These are phyloP conservation scores for Alviniconcha strummeri DNA, from an alignment of 2,888 invertebrate genomes.

Conservation along the genomic window DNA sequence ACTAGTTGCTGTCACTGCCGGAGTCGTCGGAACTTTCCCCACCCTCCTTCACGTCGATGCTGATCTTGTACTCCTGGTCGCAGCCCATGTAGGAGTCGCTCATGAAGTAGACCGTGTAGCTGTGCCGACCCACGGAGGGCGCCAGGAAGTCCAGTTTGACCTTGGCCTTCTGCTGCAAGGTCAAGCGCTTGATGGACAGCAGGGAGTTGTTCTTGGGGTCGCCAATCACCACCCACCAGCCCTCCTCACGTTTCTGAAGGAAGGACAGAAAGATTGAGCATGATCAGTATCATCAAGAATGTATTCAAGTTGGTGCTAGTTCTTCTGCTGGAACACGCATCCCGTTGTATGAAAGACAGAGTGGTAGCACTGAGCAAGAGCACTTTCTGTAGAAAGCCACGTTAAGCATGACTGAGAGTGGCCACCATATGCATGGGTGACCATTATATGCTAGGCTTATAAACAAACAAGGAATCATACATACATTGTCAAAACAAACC, in stretches of 20 bases:
- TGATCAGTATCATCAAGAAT: too few species aligned
- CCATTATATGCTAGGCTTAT: too few species aligned
- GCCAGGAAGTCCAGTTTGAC: conserved; percentile 94
- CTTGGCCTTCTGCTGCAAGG: conserved; percentile 93
- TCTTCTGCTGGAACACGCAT: too few species aligned
- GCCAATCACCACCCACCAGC: conserved; percentile 97
- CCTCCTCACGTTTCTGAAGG: conserved; percentile 78
- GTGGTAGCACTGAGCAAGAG: too few species aligned
- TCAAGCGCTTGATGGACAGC: conserved; percentile 96
- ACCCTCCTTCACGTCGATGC: conserved; percentile 70
- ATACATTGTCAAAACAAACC: too few species aligned
- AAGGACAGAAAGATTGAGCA: background rate
- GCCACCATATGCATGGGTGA: too few species aligned
- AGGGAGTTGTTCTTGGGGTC: conserved; percentile 95
- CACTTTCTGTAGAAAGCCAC: too few species aligned
- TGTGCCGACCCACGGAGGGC: conserved; percentile 88
- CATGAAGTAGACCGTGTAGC: conserved; percentile 98
- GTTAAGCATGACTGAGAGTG: too few species aligned
- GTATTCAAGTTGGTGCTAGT: too few species aligned
- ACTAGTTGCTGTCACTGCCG: conserved; percentile 54
- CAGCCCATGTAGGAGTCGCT: conserved; percentile 99
- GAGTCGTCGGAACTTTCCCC: conserved; percentile 59
- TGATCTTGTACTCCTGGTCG: conserved; percentile 98
- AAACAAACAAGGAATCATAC: too few species aligned
- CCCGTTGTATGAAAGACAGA: too few species aligned